Base-by-base conservation (phyloP, 2,113 vertebrate genomes). In the Natator depressus region DNA sequence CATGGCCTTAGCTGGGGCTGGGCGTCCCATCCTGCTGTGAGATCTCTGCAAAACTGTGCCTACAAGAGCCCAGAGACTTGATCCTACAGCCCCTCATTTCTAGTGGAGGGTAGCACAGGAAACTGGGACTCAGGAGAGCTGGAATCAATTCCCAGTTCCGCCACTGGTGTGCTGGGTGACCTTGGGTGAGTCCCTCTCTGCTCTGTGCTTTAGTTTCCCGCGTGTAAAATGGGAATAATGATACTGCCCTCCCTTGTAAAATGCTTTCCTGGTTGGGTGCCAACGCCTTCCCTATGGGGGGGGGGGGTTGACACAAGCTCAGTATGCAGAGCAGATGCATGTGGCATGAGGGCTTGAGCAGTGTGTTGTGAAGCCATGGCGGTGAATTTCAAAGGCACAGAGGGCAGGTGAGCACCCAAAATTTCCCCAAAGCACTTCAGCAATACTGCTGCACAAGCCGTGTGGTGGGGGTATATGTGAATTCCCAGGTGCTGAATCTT, bases 361-460 rank as follows among this genome's bases (percentile, higher is more conserved):
- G 35, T 4, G n/a, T 38, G 65, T 5, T 38, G 35, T 1, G 3
- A 72, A 22, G 65, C 35, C 25, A 8, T 1, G 4, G 31, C 7
- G 16, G 62, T 69, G 31, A n/a, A 69, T n/a, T 35, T 69, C 62
- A 65, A 35, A 65, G 62, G 62, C 31, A 2, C 57, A 59, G 57
- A 59, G 57, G 11, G 5, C 59, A n/a, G 29, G 35, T 13, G 31
- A 69, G 35, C 31, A 13, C 35, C n/a, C 8, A 10, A 20, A 69
- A 69, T n/a, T n/a, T n/a, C 65, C 17, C 35, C 16, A 8, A 10
- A 69, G 65, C 62, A 17, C 35, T 14, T 8, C 9, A 6, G 4
- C 4, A n/a, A 13, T 6, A 19, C 8, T 0, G 35, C 14, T 1
- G 31, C 14, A 3, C 59, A 65, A 35, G 59, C 65, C 4, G 35